These are phyloP conservation scores for Arctopsyche grandis DNA, from an alignment of 1,140 invertebrate species.

Conservation along the genomic window DNA sequence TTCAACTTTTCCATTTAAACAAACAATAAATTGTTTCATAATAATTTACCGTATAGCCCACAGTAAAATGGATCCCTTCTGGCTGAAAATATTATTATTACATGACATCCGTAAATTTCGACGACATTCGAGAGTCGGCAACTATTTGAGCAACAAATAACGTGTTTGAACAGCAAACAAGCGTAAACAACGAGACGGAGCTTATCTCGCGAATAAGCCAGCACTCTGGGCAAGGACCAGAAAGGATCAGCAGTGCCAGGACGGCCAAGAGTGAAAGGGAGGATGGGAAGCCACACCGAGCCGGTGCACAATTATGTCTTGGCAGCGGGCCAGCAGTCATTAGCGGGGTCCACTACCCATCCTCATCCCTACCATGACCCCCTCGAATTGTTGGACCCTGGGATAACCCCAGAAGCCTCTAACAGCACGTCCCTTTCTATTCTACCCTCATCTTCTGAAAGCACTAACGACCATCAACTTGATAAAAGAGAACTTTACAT, in stretches of 20 bases:
- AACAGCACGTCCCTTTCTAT: not conserved
- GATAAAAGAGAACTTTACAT: not conserved
- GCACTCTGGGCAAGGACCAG: not conserved
- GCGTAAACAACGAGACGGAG: not conserved
- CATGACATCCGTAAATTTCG: no score
- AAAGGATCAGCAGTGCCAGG: not conserved
- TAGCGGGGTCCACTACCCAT: conserved; percentile 38
- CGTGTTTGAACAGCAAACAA: conserved; percentile 12
- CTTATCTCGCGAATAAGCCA: conserved; percentile 5
- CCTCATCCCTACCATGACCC: not conserved
- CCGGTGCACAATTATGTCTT: conserved; percentile 51
- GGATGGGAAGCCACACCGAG: not conserved
- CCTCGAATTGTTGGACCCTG: not conserved
- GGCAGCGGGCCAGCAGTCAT: conserved; percentile 50
- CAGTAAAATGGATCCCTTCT: no score
- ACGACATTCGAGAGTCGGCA: no score
- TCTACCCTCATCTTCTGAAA: not conserved
- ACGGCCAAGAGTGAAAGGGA: no score
- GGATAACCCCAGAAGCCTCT: not conserved
- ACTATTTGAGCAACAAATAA: no score
- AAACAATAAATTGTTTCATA: no score
- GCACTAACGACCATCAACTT: not conserved
- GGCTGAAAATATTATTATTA: no score
- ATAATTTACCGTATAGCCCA: no score
- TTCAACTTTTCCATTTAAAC: no score